A percentile compares a stretch with the other conserved stretches of the same genome.
These are phyloP conservation scores for Volucella inanis DNA, from an alignment of 2,888 invertebrate genomes.

Conservation along the genomic window DNA sequence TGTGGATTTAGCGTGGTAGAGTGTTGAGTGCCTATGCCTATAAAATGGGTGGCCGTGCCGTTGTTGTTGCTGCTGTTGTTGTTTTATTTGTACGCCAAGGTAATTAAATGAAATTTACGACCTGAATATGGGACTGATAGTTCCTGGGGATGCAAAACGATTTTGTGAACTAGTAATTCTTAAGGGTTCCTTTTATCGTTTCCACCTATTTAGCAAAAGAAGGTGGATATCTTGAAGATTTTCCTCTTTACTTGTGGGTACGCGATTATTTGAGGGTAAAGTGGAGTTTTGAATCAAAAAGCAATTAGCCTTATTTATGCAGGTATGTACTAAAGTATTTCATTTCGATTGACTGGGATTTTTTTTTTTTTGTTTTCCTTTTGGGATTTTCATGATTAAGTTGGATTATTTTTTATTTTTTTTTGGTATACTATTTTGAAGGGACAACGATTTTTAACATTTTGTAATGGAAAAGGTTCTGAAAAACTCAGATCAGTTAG, in stretches of 20 bases:
- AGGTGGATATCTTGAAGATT: conserved; percentile 9
- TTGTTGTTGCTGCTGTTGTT: conserved; percentile 61
- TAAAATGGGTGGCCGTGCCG: conserved; percentile 29
- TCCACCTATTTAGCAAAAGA: neutral
- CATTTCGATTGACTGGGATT: neutral
- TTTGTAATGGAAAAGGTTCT: no score
- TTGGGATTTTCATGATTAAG: no score
- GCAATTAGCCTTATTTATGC: conserved; percentile 10
- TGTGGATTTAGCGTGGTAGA: conserved; percentile 29
- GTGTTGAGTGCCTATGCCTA: conserved; percentile 1
- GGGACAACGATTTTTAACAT: no score
- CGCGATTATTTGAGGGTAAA: neutral
- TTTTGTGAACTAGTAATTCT: conserved; percentile 58
- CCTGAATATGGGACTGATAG: conserved; percentile 71
- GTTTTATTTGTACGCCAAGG: conserved; percentile 68
- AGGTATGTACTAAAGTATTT: neutral
- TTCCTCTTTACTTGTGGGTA: neutral
- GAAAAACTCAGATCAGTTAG: no score
- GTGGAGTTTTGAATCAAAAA: no score
- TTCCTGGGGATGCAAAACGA: conserved; percentile 64
- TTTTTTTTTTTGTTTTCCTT: no score
- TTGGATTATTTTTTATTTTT: no score
- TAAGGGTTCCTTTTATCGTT: conserved; percentile 46
- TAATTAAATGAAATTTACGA: conserved; percentile 74
- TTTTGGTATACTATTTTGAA: no score